These are phyloP conservation scores for Scaptomyza reducta DNA, from an alignment of 2,888 invertebrate genomes.

Conservation along the genomic window DNA sequence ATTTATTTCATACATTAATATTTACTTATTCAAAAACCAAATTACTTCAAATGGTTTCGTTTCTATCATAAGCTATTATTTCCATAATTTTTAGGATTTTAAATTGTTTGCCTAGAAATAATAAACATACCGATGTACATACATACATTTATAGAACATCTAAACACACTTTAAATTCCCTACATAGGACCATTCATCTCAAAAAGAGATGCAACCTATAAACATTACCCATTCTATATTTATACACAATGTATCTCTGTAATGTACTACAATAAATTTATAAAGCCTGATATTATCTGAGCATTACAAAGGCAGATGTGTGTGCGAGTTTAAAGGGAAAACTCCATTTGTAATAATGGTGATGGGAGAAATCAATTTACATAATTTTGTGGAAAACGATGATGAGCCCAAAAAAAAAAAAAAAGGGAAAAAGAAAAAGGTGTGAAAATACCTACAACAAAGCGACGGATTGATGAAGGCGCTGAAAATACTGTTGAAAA, in stretches of 20 bases:
- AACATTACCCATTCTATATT: slow-evolving; percentile 57
- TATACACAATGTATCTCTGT: slow-evolving; percentile 32
- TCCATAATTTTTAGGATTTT: not conserved
- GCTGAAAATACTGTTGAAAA: slow-evolving; percentile 48
- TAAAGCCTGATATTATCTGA: slow-evolving; percentile 22
- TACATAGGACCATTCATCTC: slow-evolving; percentile 19
- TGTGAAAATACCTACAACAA: slow-evolving; percentile 76
- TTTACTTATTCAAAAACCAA: too few relatives aligned
- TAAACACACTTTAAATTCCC: slow-evolving; percentile 14
- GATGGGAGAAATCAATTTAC: slow-evolving; percentile 54
- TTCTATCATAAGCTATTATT: not conserved
- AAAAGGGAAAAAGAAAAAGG: slow-evolving; percentile 38
- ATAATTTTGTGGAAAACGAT: slow-evolving; percentile 56
- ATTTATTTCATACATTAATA: too few relatives aligned
- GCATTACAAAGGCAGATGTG: slow-evolving; percentile 1
- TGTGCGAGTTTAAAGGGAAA: not conserved
- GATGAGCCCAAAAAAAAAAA: slow-evolving; percentile 13
- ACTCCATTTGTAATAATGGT: slow-evolving; percentile 34
- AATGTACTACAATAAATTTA: slow-evolving; percentile 56
- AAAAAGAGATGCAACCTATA: slow-evolving; percentile 25
- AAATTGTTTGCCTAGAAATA: not conserved
- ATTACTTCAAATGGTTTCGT: too few relatives aligned
- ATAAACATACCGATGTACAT: not conserved
- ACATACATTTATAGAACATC: slow-evolving; percentile 13
- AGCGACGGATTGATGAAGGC: slow-evolving; percentile 58